A percentile compares a stretch with the other conserved stretches of the same genome.
These are phyloP conservation scores for Danio jaintianensis DNA, from an alignment of 2,797 vertebrate species.

Conservation along the genomic window DNA sequence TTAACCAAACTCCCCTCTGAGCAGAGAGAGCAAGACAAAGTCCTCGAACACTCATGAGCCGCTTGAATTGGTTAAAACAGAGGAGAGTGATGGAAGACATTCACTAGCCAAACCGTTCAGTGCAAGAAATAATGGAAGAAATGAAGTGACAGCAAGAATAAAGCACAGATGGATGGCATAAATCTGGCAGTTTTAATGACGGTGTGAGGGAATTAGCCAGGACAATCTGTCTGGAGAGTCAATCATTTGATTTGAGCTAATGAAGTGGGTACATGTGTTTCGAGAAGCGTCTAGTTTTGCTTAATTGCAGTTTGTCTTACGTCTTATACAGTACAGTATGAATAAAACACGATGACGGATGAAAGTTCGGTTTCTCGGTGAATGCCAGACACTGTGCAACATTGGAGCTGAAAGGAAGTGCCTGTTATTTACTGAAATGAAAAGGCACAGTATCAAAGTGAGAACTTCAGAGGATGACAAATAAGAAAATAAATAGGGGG, in stretches of 20 bases:
- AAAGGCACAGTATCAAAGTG: background rate
- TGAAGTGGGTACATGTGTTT: conserved; percentile 43
- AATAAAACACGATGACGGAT: background rate
- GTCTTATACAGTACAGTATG: background rate
- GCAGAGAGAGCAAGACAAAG: background rate
- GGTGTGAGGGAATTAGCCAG: conserved; percentile 32
- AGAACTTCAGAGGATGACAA: conserved; percentile 45
- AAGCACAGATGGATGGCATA: conserved; percentile 52
- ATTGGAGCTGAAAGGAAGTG: background rate
- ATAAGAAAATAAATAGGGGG: conserved; percentile 42
- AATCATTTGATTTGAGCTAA: conserved; percentile 43
- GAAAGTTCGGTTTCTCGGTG: conserved; percentile 15
- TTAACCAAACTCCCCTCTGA: conserved; percentile 6
- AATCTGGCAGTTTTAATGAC: conserved; percentile 35
- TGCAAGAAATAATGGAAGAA: conserved; percentile 61
- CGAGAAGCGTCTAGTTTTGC: conserved; percentile 12
- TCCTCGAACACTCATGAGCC: conserved; percentile 7
- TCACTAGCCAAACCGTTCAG: conserved; percentile 17
- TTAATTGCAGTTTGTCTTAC: conserved; percentile 17
- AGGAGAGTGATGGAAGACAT: background rate
- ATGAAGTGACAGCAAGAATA: conserved; percentile 63
- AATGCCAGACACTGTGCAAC: background rate
- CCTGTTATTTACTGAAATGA: conserved; percentile 6
- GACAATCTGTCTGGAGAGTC: conserved; percentile 36
- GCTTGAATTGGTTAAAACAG: conserved; percentile 7